Conservation (phyloP, 1,140 invertebrate genomes). For the Drosophila novamexicana region DNA sequence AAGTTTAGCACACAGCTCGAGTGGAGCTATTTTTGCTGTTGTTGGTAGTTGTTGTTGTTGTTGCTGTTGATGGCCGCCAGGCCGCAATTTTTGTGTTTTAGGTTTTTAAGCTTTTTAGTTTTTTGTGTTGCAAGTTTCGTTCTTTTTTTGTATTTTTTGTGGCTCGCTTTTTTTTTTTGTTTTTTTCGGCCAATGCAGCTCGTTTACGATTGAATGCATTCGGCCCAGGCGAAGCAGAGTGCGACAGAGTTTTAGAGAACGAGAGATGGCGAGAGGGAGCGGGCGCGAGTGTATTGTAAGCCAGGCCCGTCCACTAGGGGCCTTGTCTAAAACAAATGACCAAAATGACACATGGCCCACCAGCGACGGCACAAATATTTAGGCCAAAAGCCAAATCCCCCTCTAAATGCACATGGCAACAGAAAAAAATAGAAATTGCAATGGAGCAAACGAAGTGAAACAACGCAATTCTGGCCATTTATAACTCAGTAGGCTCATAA, state of each 20-base stretch:
- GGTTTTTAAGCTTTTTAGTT: slow-evolving; percentile 70
- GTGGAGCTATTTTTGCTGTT: slow-evolving; percentile 57
- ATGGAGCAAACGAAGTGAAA: slow-evolving; percentile 11
- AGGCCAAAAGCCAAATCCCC: slow-evolving; percentile 43
- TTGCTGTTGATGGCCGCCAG: slow-evolving; percentile 57
- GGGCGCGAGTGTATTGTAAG: slow-evolving; percentile 3
- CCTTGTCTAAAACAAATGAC: slow-evolving; percentile 78
- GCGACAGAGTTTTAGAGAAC: neutral
- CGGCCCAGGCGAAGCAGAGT: neutral
- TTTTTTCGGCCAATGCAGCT: slow-evolving; percentile 58
- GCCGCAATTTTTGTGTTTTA: slow-evolving; percentile 82
- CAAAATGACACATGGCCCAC: slow-evolving; percentile 75
- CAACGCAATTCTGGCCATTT: slow-evolving; percentile 26
- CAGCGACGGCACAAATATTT: slow-evolving; percentile 52
- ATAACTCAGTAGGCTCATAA: slow-evolving; percentile 42
- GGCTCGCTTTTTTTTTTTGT: slow-evolving; percentile 18
- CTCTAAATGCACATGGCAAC: slow-evolving; percentile 15
- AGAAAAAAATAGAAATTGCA: slow-evolving; percentile 29
- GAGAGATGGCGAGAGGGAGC: neutral
- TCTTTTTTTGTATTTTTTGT: slow-evolving; percentile 6
- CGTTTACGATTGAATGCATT: slow-evolving; percentile 74
- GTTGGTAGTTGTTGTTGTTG: slow-evolving; percentile 25
- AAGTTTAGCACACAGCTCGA: slow-evolving; percentile 73
- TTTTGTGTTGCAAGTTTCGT: slow-evolving; percentile 26
- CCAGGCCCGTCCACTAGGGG: slow-evolving; percentile 44